These are phyloP conservation scores for Ctenosaura bakeri DNA, from an alignment of 2,797 vertebrate species.

Conservation along the genomic window DNA sequence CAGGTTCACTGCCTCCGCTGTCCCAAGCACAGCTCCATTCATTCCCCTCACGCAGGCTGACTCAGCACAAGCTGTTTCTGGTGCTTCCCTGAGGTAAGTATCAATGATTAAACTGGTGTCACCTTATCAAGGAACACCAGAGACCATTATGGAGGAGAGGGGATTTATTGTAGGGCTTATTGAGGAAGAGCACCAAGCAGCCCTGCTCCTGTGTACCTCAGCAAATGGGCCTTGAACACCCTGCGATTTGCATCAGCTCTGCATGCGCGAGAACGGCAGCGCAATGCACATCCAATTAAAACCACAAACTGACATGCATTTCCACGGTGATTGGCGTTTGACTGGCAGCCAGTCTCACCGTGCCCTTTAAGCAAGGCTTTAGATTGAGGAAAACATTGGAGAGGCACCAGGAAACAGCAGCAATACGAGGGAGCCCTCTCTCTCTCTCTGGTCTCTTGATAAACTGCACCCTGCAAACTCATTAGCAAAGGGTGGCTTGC, in stretches of 20 bases:
- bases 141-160: conserved; percentile 63
- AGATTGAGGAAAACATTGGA: conserved; percentile 69
- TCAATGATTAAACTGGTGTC: conserved; percentile 64
- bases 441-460: neutral
- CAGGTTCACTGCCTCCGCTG: rapidly evolving
- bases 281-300: conserved; percentile 68
- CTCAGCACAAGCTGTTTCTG: conserved; percentile 47
- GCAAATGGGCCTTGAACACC: conserved; percentile 40
- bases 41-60: conserved; percentile 1
- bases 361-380: conserved; percentile 71
- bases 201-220: conserved; percentile 61
- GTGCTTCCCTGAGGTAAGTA: conserved; percentile 46
- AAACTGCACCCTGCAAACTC: conserved; percentile 42
- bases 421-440: conserved; percentile 29
- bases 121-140: conserved; percentile 65
- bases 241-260: conserved; percentile 63
- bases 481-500: neutral
- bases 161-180: conserved; percentile 64
- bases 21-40: conserved; percentile 27
- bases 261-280: conserved; percentile 47
- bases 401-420: conserved; percentile 59
- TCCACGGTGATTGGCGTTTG: conserved; percentile 66
- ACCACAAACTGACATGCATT: conserved; percentile 55
- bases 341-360: conserved; percentile 66
- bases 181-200: conserved; percentile 50